Evolutionary conservation across 2,113 vertebrate genomes (phyloP), one percentile per base, ranked within the genome.

Genomic region (Limnothrissa miodon): DNA sequence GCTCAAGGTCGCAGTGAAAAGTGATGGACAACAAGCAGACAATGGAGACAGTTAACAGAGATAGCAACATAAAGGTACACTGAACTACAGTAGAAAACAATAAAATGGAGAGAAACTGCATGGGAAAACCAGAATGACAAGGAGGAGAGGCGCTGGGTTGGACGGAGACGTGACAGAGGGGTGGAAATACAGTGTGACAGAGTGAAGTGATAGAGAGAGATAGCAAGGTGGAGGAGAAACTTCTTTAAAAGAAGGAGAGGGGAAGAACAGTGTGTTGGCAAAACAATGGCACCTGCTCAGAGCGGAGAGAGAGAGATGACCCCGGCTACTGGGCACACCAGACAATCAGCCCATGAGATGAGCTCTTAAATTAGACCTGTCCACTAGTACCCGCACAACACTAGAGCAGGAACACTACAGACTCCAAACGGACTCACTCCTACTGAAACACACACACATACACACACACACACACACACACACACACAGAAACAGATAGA

Each of bases 151-250:
- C 10, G 10, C 59, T 33, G 59, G 29, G 13, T 33, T 4, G 66
- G 66, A 74, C 9, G 36, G 29, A 42, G 17, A 23, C 10, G n/a
- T 9, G 42, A 46, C 25, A 81, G 80, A 81, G 80, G 56, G 44
- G 25, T 21, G 45, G 78, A 79, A n/a, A 44, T 5, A 79, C 46
- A 51, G 45, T 33, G 46, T 53, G 33, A 33, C 45, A 36, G n/a
- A n/a, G n/a, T 36, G 33, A 46, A 4, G 46, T 39, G 80, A 80
- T 25, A 48, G 39, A 78, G 21, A 82, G 83, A 91, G 66, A 85
- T 29, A 45, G 21, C 45, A 11, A 84, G 86, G n/a, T n/a, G n/a
- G 42, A 78, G 29, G 19, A 11, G 23, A 23, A 51, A 48, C 45
- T 15, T 39, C 23, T 0, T 2, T 11, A 44, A 33, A 45, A 25